Conservation (phyloP, 1,140 invertebrate genomes). For the Acyrthosiphon pisum region DNA sequence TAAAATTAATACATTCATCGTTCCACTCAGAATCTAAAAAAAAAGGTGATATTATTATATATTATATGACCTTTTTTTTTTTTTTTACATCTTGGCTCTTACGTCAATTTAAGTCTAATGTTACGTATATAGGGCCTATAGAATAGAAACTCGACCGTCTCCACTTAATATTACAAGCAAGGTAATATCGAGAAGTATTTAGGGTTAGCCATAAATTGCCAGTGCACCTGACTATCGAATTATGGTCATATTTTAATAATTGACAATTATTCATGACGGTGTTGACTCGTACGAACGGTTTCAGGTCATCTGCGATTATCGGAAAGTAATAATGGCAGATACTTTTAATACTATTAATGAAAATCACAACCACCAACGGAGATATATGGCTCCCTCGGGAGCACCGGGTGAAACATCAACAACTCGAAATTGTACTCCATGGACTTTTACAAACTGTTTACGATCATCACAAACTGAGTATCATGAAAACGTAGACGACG, state of each 20-base stretch:
- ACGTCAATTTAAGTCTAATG: too few relatives aligned
- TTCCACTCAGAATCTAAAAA: too few relatives aligned
- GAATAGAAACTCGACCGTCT: too few relatives aligned
- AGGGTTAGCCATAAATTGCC: not conserved
- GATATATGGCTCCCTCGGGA: not conserved
- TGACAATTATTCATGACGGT: not conserved
- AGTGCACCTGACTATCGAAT: rapidly evolving
- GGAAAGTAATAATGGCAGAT: not conserved
- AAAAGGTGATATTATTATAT: too few relatives aligned
- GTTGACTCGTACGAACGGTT: not conserved
- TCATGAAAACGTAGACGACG: not conserved
- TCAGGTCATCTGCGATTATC: not conserved
- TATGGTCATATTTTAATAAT: not conserved
- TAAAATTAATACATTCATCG: too few relatives aligned
- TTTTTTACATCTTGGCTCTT: too few relatives aligned
- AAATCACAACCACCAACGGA: not conserved
- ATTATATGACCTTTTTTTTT: too few relatives aligned
- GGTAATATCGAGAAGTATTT: too few relatives aligned
- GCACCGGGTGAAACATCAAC: not conserved
- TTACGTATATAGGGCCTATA: too few relatives aligned
- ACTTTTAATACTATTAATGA: conserved; percentile 5
- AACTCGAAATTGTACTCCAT: not conserved
- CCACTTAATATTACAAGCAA: too few relatives aligned
- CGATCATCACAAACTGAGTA: not conserved
- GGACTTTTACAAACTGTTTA: not conserved